Conservation (phyloP, 2,113 vertebrate genomes). For the Heloderma charlesbogerti region DNA sequence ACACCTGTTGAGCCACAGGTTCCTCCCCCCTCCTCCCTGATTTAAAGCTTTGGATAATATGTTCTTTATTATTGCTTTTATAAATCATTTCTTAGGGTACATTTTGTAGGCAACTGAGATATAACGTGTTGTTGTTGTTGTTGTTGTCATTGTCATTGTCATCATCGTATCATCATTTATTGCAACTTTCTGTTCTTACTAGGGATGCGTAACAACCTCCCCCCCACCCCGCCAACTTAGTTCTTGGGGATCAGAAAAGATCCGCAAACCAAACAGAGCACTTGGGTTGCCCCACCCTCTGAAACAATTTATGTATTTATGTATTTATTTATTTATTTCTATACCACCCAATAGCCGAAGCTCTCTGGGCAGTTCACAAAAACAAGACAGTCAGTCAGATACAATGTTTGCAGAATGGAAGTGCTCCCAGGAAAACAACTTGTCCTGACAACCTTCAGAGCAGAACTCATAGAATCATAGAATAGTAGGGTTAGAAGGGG, state of each 20-base stretch:
- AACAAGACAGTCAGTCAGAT: background rate
- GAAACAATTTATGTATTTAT: too few relatives aligned
- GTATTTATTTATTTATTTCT: too few relatives aligned
- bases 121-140: background rate
- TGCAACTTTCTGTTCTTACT: too few relatives aligned
- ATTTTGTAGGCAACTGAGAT: background rate
- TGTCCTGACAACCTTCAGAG: background rate
- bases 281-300: background rate
- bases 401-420: background rate
- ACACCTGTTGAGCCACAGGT: too few relatives aligned
- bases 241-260: background rate
- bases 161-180: too few relatives aligned
- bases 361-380: too few relatives aligned
- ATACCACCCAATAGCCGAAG: too few relatives aligned
- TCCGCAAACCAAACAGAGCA: background rate
- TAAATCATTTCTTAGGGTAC: background rate
- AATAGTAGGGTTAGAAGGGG: too few relatives aligned
- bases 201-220: too few relatives aligned
- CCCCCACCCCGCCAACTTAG: background rate
- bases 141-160: too few relatives aligned
- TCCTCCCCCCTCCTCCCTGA: too few relatives aligned
- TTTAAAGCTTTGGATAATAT: background rate
- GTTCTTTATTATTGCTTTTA: background rate
- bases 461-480: too few relatives aligned
- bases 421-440: background rate